Conservation (phyloP, 2,888 invertebrate species). For the Eurytoma californica region DNA sequence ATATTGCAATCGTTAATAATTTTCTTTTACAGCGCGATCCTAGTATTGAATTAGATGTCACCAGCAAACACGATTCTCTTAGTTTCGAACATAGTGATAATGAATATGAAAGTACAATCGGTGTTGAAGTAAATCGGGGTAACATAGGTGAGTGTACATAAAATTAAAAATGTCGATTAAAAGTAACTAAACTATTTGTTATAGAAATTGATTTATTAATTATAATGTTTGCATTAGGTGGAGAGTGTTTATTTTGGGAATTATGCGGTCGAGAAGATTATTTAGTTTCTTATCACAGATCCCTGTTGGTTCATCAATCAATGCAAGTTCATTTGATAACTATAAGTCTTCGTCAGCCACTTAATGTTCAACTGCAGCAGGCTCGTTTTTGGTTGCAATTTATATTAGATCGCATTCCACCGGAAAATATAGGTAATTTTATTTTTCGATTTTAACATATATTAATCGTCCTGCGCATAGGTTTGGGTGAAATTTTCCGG, state of each 20-base stretch:
- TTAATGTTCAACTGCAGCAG: slow-evolving; percentile 81
- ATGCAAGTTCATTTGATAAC: slow-evolving; percentile 80
- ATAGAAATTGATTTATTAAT: not conserved
- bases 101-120: slow-evolving; percentile 73
- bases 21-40: slow-evolving; percentile 72
- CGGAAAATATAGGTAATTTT: slow-evolving; percentile 77
- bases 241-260: slow-evolving; percentile 82
- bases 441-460: slow-evolving; percentile 4
- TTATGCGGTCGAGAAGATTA: slow-evolving; percentile 87
- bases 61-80: slow-evolving; percentile 78
- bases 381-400: slow-evolving; percentile 86
- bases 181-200: not conserved
- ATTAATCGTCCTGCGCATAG: not conserved
- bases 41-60: slow-evolving; percentile 79
- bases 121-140: slow-evolving; percentile 71
- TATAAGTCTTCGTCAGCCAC: slow-evolving; percentile 82
- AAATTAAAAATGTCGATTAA: not conserved
- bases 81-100: slow-evolving; percentile 77
- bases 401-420: slow-evolving; percentile 81
- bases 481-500: no score
- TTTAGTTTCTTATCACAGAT: slow-evolving; percentile 83
- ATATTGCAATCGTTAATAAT: slow-evolving; percentile 17
- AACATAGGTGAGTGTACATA: slow-evolving; percentile 67
- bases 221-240: slow-evolving; percentile 63
- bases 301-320: slow-evolving; percentile 76